These are phyloP conservation scores for Cossypha heuglini DNA, from an alignment of 2,797 vertebrate species.

Conservation along the genomic window DNA sequence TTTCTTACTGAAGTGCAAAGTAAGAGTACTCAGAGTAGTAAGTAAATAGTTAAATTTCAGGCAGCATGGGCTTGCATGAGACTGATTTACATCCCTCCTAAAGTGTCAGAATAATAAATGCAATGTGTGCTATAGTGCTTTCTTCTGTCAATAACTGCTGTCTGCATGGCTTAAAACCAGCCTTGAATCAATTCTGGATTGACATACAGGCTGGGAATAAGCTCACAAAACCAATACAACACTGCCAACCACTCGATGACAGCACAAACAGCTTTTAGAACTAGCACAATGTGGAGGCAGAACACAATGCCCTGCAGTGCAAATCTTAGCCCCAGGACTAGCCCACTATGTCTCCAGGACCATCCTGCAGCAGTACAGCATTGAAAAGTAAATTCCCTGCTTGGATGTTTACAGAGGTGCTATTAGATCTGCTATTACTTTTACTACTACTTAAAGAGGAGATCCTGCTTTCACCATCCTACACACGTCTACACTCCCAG, in stretches of 20 bases:
- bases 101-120: background rate
- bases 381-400: background rate
- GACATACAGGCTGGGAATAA: background rate
- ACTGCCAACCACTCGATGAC: background rate
- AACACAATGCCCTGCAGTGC: background rate
- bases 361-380: background rate
- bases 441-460: background rate
- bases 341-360: background rate
- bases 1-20: too few species aligned
- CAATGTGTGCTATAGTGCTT: background rate
- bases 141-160: background rate
- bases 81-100: background rate
- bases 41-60: background rate
- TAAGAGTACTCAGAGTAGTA: background rate
- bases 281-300: background rate
- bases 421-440: background rate
- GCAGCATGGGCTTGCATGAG: background rate
- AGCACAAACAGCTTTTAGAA: background rate
- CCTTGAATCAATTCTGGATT: background rate
- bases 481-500: background rate
- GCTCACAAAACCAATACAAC: background rate
- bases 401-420: background rate
- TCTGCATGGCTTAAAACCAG: background rate
- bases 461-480: background rate
- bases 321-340: background rate